Evolutionary conservation across 2,888 invertebrate genomes (phyloP), one percentile per base, ranked within the genome.

Genomic region (Sphecodes monilicornis): DNA sequence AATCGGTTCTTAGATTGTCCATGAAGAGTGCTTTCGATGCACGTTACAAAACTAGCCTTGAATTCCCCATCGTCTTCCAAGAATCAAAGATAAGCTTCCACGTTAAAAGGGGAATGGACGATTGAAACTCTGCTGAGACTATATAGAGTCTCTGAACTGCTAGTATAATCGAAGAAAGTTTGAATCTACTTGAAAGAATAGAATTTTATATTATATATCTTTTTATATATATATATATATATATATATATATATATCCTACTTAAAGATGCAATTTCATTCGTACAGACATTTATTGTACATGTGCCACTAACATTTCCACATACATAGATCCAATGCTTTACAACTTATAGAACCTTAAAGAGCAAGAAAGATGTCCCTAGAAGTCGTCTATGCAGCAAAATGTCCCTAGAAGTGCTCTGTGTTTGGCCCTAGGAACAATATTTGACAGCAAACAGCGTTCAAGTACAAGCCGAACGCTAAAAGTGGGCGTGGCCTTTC

Each of bases 1-100:
- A 57, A 57, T 57, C 26, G 57, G 26, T 11, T 57, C 57, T 29
- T 6, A 29, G 26, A 57, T 26, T 57, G 5, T 1, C 26, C 57
- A 13, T n/a, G 3, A 6, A 50, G 22, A 50, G 6, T 50, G 22
- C 22, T 50, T 50, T 50, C 50, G 57, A 57, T 16, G 26, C 5
- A 57, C 57, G 57, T 29, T 57, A 57, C n/a, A 57, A 57, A 57
- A 57, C 57, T 57, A 57, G 57, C 57, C 57, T 57, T 57, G 57
- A 57, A 16, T 57, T 57, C 57, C 26, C 57, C 57, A 29, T 29
- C 57, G 70, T 70, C 41, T 39, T 70, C 69, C 60, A 73, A 22
- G 74, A 68, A 29, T n/a, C 16, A n/a, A 39, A 26, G 10, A 18
- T 26, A 60, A 68, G 81, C 36, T 69, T 69, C 60, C 68, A 82